phyloP scores from a whole-genome alignment of 2,113 vertebrate species.

The Scophthalmus maximus region DNA sequence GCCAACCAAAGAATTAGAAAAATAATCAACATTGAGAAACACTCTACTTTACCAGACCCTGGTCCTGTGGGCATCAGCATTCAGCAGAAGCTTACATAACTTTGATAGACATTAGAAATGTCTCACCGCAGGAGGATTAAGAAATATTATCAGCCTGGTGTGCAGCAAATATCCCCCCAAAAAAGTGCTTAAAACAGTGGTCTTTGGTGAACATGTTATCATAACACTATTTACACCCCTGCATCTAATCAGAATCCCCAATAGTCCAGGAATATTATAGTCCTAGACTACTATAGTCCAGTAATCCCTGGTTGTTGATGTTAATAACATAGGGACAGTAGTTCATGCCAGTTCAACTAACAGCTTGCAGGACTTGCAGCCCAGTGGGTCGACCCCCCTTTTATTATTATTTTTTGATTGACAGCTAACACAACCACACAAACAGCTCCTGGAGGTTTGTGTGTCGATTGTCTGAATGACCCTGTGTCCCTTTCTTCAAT shows the following conservation, averaged over 20 bases:
- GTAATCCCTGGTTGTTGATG: constrained; percentile 14
- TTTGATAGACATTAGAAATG: neutral
- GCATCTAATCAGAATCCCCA: constrained; percentile 44
- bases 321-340: constrained; percentile 23
- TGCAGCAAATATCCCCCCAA: neutral
- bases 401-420: constrained; percentile 57
- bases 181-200: constrained; percentile 40
- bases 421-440: constrained; percentile 80
- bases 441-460: constrained; percentile 74
- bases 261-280: neutral
- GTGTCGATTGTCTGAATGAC: constrained; percentile 69
- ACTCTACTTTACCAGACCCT: neutral
- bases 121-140: neutral
- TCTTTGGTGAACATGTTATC: constrained; percentile 66
- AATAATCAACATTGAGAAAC: neutral
- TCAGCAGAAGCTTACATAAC: neutral
- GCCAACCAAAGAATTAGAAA: neutral
- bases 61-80: constrained; percentile 4
- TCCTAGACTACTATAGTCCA: too few species aligned
- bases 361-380: constrained; percentile 76
- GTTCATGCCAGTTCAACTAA: constrained; percentile 71
- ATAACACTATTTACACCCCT: constrained; percentile 28
- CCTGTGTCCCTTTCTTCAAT: constrained; percentile 20
- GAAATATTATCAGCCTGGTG: neutral
- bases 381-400: constrained; percentile 64